Evolutionary conservation across 2,797 vertebrate genomes (phyloP).

Genomic region (Valencia hispanica): DNA sequence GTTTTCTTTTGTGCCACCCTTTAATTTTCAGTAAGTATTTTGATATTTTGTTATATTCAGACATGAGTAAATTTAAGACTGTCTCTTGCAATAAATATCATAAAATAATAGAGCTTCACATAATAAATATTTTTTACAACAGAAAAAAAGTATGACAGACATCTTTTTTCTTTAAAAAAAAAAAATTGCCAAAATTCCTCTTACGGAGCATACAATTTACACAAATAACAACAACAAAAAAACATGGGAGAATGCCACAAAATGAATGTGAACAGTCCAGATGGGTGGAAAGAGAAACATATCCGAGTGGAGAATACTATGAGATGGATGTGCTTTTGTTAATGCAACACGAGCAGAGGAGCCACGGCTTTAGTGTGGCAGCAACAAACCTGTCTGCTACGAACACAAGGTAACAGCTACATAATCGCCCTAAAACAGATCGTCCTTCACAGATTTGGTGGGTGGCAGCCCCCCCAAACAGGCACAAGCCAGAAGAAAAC

Average conservation of each 20-base stretch:
- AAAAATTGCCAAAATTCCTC: conserved; percentile 97
- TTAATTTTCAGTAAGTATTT: conserved; percentile 94
- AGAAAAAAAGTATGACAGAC: conserved; percentile 93
- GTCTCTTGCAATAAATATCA: conserved; percentile 99
- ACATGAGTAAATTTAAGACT: conserved; percentile 97
- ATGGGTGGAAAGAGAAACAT: conserved; percentile 66
- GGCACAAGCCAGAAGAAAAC: conserved; percentile 47
- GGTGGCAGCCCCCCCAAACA: conserved; percentile 52
- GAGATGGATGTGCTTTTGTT: conserved; percentile 76
- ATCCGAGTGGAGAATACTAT: conserved; percentile 72
- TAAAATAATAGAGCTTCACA: conserved; percentile 99
- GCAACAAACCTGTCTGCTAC: conserved; percentile 80
- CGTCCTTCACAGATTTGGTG: conserved; percentile 86
- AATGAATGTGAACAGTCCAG: conserved; percentile 67
- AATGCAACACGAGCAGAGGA: conserved; percentile 72
- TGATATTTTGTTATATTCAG: conserved; percentile 99
- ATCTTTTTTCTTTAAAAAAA: conserved; percentile 83
- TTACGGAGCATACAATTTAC: conserved; percentile 96
- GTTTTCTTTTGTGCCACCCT: conserved; percentile 92
- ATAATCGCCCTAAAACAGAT: conserved; percentile 80
- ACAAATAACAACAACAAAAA: conserved; percentile 80
- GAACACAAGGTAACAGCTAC: conserved; percentile 83
- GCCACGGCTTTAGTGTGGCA: conserved; percentile 70
- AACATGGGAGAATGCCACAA: conserved; percentile 83
- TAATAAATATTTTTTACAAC: conserved; percentile 99